A percentile compares a stretch with the other conserved stretches of the same genome.
Conservation (phyloP, 2,113 vertebrate genomes). For the Desmodus rotundus region DNA sequence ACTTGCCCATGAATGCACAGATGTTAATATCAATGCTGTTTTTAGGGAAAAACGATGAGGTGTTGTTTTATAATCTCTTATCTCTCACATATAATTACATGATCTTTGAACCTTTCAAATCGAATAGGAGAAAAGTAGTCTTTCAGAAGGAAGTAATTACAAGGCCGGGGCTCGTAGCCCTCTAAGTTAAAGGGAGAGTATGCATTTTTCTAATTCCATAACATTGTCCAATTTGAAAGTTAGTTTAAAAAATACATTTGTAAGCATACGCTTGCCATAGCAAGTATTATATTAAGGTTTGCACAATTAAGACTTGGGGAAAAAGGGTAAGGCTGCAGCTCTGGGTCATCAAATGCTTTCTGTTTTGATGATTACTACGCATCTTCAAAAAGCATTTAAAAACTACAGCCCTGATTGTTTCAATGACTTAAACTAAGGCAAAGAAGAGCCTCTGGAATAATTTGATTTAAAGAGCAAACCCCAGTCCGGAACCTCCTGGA, state of each 20-base stretch:
- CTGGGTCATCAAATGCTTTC: not conserved
- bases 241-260: not conserved
- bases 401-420: not conserved
- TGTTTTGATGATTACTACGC: not conserved
- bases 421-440: conserved; percentile 32
- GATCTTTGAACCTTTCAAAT: conserved; percentile 62
- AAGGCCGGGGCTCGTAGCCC: not conserved
- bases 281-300: not conserved
- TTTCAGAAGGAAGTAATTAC: conserved; percentile 65
- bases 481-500: not conserved
- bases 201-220: not conserved
- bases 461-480: not conserved
- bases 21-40: conserved; percentile 18
- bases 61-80: conserved; percentile 50
- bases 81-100: conserved; percentile 36
- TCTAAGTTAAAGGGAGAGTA: conserved; percentile 13
- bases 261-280: not conserved
- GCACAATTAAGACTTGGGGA: not conserved
- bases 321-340: not conserved
- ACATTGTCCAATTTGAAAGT: not conserved
- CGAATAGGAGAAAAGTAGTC: conserved; percentile 56
- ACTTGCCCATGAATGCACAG: conserved; percentile 51
- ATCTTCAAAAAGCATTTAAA: not conserved
- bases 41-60: conserved; percentile 51
- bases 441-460: not conserved